Percentiles rank a stretch among this genome's conserved stretches.
These are phyloP conservation scores for Tethea ocularis DNA, from an alignment of 2,888 invertebrate genomes.

Conservation along the genomic window DNA sequence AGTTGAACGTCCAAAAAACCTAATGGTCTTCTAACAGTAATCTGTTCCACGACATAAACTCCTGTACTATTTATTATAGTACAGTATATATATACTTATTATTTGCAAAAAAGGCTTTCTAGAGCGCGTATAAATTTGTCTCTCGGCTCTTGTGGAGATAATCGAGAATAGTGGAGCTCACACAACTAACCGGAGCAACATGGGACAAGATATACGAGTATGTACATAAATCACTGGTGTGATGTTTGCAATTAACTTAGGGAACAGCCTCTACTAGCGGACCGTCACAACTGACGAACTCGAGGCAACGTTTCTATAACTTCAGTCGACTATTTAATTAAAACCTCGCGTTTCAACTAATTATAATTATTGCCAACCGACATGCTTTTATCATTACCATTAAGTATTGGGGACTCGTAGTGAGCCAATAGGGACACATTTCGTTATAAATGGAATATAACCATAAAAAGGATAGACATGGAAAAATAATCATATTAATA, in stretches of 20 bases:
- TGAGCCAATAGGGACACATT: constrained; percentile 47
- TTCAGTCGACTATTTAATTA: constrained; percentile 18
- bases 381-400: constrained; percentile 40
- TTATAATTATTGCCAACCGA: constrained; percentile 44
- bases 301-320: constrained; percentile 36
- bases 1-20: no score
- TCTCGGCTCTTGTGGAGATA: constrained; percentile 41
- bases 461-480: constrained; percentile 41
- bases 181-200: constrained; percentile 23
- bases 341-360: constrained; percentile 38
- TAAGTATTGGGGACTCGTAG: constrained; percentile 31
- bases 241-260: constrained; percentile 51
- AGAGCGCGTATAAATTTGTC: constrained; percentile 36
- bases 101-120: constrained; percentile 31
- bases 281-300: constrained; percentile 11
- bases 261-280: constrained; percentile 16
- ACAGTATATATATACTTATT: constrained; percentile 30
- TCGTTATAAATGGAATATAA: constrained; percentile 30
- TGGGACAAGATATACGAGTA: constrained; percentile 27
- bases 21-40: no score
- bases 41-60: no score
- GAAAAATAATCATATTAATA: constrained; percentile 55
- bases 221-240: constrained; percentile 45
- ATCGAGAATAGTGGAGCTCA: constrained; percentile 38
- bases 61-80: constrained; percentile 19